phyloP scores from a whole-genome alignment of 2,113 vertebrate genomes.

The Hyaena hyaena region DNA sequence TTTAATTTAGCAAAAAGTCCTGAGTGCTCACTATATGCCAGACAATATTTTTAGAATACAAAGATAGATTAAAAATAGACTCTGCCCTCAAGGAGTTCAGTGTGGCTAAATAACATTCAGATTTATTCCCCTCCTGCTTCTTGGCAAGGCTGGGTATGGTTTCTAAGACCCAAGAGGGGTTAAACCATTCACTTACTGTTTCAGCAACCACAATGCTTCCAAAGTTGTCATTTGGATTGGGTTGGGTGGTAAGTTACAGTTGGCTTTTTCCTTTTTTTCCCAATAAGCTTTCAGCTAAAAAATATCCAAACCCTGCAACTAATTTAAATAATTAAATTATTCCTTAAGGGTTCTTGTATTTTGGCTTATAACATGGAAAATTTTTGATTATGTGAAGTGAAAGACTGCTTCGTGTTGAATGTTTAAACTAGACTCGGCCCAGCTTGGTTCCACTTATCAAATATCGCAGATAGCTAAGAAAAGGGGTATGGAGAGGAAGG shows the following conservation, averaged over 20 bases:
- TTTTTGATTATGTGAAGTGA: conserved; percentile 43
- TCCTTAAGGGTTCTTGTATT: conserved; percentile 54
- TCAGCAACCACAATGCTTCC: conserved; percentile 45
- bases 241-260: conserved; percentile 47
- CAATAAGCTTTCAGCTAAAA: conserved; percentile 44
- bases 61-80: conserved; percentile 42
- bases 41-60: conserved; percentile 40
- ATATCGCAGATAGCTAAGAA: neutral
- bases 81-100: conserved; percentile 42
- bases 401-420: conserved; percentile 59
- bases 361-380: conserved; percentile 53
- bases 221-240: conserved; percentile 56
- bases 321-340: conserved; percentile 78
- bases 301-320: conserved; percentile 38
- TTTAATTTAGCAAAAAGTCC: conserved; percentile 47
- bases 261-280: neutral
- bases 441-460: conserved; percentile 58
- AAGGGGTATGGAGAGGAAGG: neutral
- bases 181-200: conserved; percentile 61
- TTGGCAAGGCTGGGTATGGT: neutral
- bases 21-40: neutral
- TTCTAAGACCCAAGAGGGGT: conserved; percentile 40
- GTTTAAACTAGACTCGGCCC: conserved; percentile 51
- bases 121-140: conserved; percentile 36
- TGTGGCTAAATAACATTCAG: conserved; percentile 8